phyloP scores from a whole-genome alignment of 2,113 vertebrate genomes.

The Dasyornis broadbenti region DNA sequence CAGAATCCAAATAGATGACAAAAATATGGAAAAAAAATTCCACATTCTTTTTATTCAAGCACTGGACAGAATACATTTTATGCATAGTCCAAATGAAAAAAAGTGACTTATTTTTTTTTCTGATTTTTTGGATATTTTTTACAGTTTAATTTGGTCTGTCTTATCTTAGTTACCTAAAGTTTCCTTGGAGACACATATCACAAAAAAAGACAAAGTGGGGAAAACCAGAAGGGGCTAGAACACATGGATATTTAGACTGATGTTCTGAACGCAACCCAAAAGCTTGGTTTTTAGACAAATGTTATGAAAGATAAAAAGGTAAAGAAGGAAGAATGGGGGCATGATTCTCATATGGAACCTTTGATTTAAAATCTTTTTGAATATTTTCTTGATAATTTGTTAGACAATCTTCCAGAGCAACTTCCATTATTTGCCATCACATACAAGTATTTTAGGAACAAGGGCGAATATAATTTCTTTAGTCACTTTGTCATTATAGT shows the following conservation, averaged over 20 bases:
- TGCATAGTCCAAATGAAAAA: background rate
- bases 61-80: background rate
- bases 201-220: background rate
- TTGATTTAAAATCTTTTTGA: background rate
- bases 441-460: background rate
- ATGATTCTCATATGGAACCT: background rate
- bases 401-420: background rate
- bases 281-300: background rate
- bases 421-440: background rate
- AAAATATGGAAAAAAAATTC: background rate
- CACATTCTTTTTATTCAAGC: background rate
- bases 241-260: background rate
- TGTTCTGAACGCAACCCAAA: background rate
- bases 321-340: background rate
- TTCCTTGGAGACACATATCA: background rate
- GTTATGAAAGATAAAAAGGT: background rate
- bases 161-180: background rate
- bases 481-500: conserved; percentile 51
- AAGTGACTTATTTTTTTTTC: background rate
- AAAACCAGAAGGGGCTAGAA: background rate
- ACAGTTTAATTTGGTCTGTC: background rate
- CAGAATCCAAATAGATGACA: background rate
- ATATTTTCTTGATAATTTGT: background rate
- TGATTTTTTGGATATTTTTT: background rate
- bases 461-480: background rate